Conservation (phyloP, 92 coral and sea anemone species). For the Epizoanthus rinbou region DNA sequence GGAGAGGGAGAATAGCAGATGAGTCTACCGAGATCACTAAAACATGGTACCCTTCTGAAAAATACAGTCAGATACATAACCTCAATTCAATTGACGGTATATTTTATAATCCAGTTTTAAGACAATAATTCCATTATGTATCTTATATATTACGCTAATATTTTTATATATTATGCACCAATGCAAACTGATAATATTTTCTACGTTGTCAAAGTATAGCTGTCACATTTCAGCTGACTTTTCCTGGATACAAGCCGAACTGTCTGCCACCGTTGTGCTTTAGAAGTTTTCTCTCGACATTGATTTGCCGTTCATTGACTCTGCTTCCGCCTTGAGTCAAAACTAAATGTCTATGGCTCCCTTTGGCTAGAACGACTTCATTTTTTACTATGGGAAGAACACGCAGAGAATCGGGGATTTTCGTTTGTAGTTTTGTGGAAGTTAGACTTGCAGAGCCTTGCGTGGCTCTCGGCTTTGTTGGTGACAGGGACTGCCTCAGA, state of each 20-base stretch:
- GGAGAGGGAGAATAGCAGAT: no score
- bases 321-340: slow-evolving; percentile 37
- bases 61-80: no score
- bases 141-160: background rate
- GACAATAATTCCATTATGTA: background rate
- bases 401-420: slow-evolving; percentile 16
- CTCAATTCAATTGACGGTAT: no score
- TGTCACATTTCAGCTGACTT: slow-evolving; percentile 14
- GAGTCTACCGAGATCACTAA: no score
- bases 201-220: background rate
- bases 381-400: slow-evolving; percentile 31
- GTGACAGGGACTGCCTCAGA: background rate
- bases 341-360: slow-evolving; percentile 25
- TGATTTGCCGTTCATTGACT: slow-evolving; percentile 34
- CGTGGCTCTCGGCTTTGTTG: background rate
- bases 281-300: slow-evolving; percentile 20
- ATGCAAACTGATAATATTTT: no score
- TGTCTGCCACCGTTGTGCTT: background rate
- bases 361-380: slow-evolving; percentile 33
- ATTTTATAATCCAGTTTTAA: background rate
- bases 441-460: background rate
- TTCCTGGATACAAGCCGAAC: background rate
- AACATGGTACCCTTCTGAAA: no score
- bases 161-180: background rate
- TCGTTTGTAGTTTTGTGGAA: slow-evolving; percentile 5